These are phyloP conservation scores for Candidula unifasciata DNA, from an alignment of 2,888 invertebrate species.

Conservation along the genomic window DNA sequence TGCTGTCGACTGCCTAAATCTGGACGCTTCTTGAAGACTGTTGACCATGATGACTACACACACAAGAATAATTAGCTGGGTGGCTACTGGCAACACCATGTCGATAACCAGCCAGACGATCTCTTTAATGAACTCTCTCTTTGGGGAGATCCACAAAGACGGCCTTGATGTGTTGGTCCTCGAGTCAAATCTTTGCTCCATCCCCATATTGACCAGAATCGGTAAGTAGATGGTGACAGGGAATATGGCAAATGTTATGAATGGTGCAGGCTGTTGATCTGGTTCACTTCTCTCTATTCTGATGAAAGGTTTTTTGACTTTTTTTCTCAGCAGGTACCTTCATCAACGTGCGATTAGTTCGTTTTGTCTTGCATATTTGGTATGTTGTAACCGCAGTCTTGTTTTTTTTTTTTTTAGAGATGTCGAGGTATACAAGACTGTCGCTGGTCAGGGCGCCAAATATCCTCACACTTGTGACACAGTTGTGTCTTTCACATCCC, in stretches of 20 bases:
- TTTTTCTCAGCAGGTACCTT: too few species aligned
- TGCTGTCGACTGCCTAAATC: not conserved
- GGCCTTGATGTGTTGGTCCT: not conserved
- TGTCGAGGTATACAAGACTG: too few species aligned
- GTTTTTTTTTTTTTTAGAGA: too few species aligned
- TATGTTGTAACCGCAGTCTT: too few species aligned
- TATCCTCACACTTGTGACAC: too few species aligned
- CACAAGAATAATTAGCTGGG: not conserved
- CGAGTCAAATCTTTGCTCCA: not conserved
- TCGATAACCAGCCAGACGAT: not conserved
- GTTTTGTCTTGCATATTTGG: too few species aligned
- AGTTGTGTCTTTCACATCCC: too few species aligned
- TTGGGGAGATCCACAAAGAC: not conserved
- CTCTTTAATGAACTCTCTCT: conserved; percentile 1
- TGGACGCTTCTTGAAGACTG: not conserved
- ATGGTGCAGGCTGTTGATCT: too few species aligned
- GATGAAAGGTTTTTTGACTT: too few species aligned
- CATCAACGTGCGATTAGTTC: too few species aligned
- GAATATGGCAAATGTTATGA: not conserved
- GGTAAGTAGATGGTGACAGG: not conserved
- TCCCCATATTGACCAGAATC: conserved; percentile 9
- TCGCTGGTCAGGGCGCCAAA: too few species aligned
- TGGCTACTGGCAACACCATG: not conserved
- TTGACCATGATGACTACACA: not conserved
- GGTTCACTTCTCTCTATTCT: too few species aligned